Base-by-base conservation (phyloP, 92 coral and sea anemone genomes). In the Porites rus region DNA sequence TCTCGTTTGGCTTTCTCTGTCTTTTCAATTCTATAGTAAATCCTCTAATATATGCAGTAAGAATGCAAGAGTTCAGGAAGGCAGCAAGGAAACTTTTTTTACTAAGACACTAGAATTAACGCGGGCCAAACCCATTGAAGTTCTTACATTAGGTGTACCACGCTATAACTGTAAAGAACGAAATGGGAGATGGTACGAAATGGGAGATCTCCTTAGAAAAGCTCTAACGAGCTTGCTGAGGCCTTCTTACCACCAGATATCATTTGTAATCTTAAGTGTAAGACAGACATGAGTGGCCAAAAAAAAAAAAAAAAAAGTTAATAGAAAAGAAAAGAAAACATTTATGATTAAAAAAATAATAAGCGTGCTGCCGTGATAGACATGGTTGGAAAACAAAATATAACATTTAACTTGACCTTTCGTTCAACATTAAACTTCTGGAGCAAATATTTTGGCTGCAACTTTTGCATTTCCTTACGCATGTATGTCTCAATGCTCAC, bases 1-100 rank as follows among this genome's bases (percentile, higher is more conserved):
- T 1, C 8, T 8, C n/a, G 5, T 8, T 71, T 4, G 9, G 11
- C 7, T 53, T 43, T 17, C 19, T 71, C 1, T 71, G 28, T 28
- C 46, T 14, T 16, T 10, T 54, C 19, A 43, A 16, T 71, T 5
- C 53, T 72, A 22, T 86, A 25, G 74, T 81, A 51, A 25, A 77
- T 46, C 38, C 81, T 14, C 75, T 89, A 17, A 65, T 89, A 60
- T 83, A 77, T 76, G 92, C 61, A 61, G 31, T 71, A 71, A 50
- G 75, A 71, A 71, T 46, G 53, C 53, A 17, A 51, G 58, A 71
- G n/a, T 71, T 71, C 46, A 71, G 75, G 10, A 43, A 71, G 18
- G 53, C 75, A 61, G 65, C 19, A 61, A 61, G 19, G 19, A 61
- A 13, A 18, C 18, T 17, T 6, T 61, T 14, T 61, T 18, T 61